Evolutionary conservation across 1,140 invertebrate species (phyloP), one percentile per base, ranked within the genome.

Genomic region (Dreissena polymorpha): DNA sequence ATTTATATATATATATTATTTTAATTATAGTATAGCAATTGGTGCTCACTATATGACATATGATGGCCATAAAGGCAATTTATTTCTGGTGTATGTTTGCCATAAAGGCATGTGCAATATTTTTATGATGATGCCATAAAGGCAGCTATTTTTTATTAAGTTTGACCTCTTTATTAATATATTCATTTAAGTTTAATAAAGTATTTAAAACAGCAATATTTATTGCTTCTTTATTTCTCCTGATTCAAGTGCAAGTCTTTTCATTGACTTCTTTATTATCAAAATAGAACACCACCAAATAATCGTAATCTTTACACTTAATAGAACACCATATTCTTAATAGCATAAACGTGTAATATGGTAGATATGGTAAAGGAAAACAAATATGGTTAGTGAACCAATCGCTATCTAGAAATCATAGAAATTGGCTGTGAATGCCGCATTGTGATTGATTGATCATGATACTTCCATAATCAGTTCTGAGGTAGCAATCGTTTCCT

Each of bases 141-240:
- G 68, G 68, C 68, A 70, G 29, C 13, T 13, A n/a, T 27, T 70
- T 18, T 18, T 18, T n/a, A 23, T 60, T 3, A 60, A 60, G 57
- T 60, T 60, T 39, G 39, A 39, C 8, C 39, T 39, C 39, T 39
- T 39, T 39, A 39, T 39, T 39, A 39, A 39, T 39, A 39, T 60
- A 60, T n/a, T 5, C 7, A 39, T 39, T 27, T 10, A 39, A 16
- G 13, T 39, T 21, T 27, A 69, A 78, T 77, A 78, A 78, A 78
- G 55, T 16, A 29, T 57, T 64, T 21, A 49, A 78, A 57, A 39
- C 39, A 67, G 76, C 76, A 78, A 78, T 78, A 50, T 21, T 25
- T 18, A 57, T 78, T 78, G 76, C 76, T 78, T 78, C 68, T 64
- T 78, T 69, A 69, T 78, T 78, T 70, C 69, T 76, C 67, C 18